Base-by-base conservation (phyloP, 2,888 invertebrate genomes). In the Theodoxus fluviatilis region DNA sequence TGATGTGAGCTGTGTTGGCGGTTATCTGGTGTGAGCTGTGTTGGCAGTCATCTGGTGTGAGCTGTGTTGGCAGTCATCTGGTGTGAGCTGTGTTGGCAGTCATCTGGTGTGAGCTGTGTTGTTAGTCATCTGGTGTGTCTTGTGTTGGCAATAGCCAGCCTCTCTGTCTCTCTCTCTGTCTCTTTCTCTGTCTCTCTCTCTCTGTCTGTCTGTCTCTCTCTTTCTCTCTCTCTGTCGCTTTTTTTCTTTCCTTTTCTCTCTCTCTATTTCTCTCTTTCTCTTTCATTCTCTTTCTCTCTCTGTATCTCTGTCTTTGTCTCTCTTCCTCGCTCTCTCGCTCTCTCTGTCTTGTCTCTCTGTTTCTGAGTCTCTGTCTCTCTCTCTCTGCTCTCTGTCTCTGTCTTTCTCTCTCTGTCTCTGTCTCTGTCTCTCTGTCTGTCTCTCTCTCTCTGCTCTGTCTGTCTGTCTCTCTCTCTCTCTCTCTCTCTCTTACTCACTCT, bases 21-120 rank as follows among this genome's bases (percentile, higher is more conserved):
- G 96, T 98, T 74, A 96, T 98, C 86, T 97, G 96, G 95, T 95
- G 86, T 90, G 77, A 68, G 49, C 0, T 22, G 12, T 63, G 1
- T 3, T 18, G 7, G n/a, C n/a, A 55, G 57, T n/a, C 7, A 9
- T 9, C 22, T 9, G 57, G 7, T 15, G 12, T 7, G 9, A 43
- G 43, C 43, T 12, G 52, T 25, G 3, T 25, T 1, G 2, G 52
- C 52, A 7, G 7, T 0, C 52, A 25, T 15, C 15, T 9, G 7
- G 52, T 25, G 52, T 1, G 52, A 52, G 15, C 1, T 47, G n/a
- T n/a, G n/a, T n/a, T n/a, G n/a, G n/a, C n/a, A n/a, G n/a, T n/a
- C 43, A 12, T 12, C 15, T 43, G 43, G 9, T 7, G 43, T 15
- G 9, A 12, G 9, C 7, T 12, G 9, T 43, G 7, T 43, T 15